Percentiles rank a stretch among this genome's conserved stretches.
These are phyloP conservation scores for Geothlypis trichas DNA, from an alignment of 2,113 vertebrate species.

Conservation along the genomic window DNA sequence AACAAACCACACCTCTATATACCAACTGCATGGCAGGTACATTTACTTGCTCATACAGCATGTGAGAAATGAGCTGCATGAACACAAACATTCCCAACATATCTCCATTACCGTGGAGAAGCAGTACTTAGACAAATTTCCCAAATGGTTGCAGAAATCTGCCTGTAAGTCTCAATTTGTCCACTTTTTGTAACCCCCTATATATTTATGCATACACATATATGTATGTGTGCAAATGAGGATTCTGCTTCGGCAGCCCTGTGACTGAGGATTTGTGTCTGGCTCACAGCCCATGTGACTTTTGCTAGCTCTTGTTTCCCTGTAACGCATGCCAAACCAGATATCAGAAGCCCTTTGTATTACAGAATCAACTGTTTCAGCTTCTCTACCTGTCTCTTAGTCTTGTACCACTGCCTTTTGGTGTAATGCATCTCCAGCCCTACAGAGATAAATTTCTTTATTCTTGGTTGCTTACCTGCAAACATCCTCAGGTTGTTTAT, in stretches of 20 bases:
- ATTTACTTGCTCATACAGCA: neutral
- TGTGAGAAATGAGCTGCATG: neutral
- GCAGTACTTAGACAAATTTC: neutral
- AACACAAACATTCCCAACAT: neutral
- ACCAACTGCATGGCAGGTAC: neutral
- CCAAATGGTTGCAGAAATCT: neutral
- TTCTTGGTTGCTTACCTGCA: neutral
- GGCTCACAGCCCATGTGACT: neutral
- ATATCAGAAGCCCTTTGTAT: neutral
- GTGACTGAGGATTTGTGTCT: neutral
- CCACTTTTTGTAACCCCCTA: neutral
- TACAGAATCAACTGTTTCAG: neutral
- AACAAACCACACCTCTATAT: neutral
- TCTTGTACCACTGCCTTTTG: neutral
- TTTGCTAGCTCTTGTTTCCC: neutral
- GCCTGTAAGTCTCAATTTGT: neutral
- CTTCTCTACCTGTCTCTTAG: neutral
- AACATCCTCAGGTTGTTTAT: neutral
- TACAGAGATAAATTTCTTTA: neutral
- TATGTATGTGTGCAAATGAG: neutral
- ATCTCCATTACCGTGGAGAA: neutral
- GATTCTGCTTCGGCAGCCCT: neutral
- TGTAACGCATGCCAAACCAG: neutral
- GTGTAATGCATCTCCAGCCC: neutral
- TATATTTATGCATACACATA: too few relatives aligned